Evolutionary conservation across 64 coral and sea anemone genomes (phyloP), one percentile per base, ranked within the genome.

Genomic region (Pocillopora verrucosa): DNA sequence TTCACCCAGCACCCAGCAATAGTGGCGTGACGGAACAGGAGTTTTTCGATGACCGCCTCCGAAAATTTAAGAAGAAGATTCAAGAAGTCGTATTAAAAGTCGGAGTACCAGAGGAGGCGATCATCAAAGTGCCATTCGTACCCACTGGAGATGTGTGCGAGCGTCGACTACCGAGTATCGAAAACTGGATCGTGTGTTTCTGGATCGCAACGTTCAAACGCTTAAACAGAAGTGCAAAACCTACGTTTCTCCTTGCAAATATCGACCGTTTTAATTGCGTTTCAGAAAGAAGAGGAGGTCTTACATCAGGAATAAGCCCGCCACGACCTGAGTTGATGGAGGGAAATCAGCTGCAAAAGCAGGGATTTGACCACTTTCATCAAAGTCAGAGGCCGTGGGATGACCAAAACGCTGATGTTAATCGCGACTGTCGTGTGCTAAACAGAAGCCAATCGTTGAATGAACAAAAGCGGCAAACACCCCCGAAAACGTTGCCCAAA

Each of bases 121-220:
- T 61, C 41, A 74, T 61, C 2, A 35, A 72, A 74, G 89, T 90
- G 24, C 68, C 89, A 60, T 72, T 90, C 36, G 78, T 90, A 34
- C 62, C 89, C 30, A 58, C 89, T 60, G 89, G 89, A 72, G 60
- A 89, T 59, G 4, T 93, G 59, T 25, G 58, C 20, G 59, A 77
- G 72, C 79, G 20, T 22, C 12, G n/a, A 24, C 77, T 93, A 22
- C 91, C 86, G 11, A 78, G 88, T 63, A 89, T 58, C 10, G 35
- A 74, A 14, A 75, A 83, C 60, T 93, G 91, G 91, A 35, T 65
- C 15, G 61, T 74, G 6, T 22, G 25, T 59, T 56, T 93, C 3
- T 93, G 91, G 91, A 76, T 93, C 37, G 69, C 87, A 57, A 81
- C 86, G 4, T 76, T 93, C 36, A 89, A 83, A 25, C 87, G 17